Conservation (phyloP, 1,140 invertebrate genomes). For the Lysiphlebus fabarum region DNA sequence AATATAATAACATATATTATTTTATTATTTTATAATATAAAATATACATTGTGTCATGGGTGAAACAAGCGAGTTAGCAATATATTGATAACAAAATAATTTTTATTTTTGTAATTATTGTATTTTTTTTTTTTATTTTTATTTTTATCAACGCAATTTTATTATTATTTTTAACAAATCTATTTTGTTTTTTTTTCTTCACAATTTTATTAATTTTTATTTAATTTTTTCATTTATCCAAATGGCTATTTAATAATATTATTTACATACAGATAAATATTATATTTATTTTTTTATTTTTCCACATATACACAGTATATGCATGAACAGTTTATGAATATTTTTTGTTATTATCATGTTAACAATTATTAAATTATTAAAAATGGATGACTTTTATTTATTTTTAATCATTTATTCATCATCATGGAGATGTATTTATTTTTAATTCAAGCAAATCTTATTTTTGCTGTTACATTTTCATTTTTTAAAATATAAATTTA, state of each 20-base stretch:
- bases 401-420: slow-evolving; percentile 5
- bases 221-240: slow-evolving; percentile 16
- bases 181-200: slow-evolving; percentile 9
- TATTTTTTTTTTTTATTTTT: slow-evolving; percentile 27
- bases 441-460: neutral
- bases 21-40: no score
- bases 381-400: slow-evolving; percentile 8
- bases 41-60: slow-evolving; percentile 58
- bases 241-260: neutral
- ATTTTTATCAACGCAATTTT: slow-evolving; percentile 18
- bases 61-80: slow-evolving; percentile 56
- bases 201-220: slow-evolving; percentile 14
- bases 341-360: neutral
- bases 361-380: slow-evolving; percentile 2
- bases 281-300: slow-evolving; percentile 2
- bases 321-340: slow-evolving; percentile 8
- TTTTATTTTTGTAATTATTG: slow-evolving; percentile 38
- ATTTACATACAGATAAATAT: neutral
- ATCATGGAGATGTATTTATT: slow-evolving; percentile 9
- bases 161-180: slow-evolving; percentile 24
- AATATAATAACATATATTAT: slow-evolving; percentile 40
- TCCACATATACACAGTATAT: slow-evolving; percentile 12
- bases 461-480: slow-evolving; percentile 7
- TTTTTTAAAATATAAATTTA: slow-evolving; percentile 7
- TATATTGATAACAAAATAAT: slow-evolving; percentile 56